phyloP scores from a whole-genome alignment of 2,888 invertebrate species.

The Habrosyne pyritoides region DNA sequence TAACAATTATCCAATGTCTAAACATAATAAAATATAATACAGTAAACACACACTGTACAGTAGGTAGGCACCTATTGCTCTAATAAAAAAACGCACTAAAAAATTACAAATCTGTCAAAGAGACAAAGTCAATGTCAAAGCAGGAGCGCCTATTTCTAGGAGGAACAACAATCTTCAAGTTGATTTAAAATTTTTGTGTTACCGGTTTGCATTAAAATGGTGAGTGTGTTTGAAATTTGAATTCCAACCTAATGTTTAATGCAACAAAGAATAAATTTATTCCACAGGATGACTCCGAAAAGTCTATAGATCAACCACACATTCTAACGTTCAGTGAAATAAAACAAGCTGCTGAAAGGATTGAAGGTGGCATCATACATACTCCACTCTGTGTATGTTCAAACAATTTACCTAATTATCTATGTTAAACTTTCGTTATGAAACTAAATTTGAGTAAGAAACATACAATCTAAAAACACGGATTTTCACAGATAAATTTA shows the following conservation, averaged over 20 bases:
- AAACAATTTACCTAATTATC: not conserved
- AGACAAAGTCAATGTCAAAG: not conserved
- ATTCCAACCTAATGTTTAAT: not conserved
- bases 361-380: constrained; percentile 72
- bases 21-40: no score
- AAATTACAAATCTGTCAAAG: not conserved
- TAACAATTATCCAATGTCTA: no score
- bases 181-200: not conserved
- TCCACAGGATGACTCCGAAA: constrained; percentile 26
- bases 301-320: constrained; percentile 33
- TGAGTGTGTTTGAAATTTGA: not conserved
- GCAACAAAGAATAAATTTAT: not conserved
- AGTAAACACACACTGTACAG: no score
- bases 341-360: constrained; percentile 67
- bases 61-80: not conserved
- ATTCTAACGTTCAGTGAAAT: constrained; percentile 66
- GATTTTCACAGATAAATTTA: no score
- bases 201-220: not conserved
- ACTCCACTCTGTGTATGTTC: constrained; percentile 74
- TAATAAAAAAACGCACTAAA: no score
- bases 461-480: no score
- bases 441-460: no score
- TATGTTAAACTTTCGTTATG: not conserved
- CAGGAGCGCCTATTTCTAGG: not conserved
- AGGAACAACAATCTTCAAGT: not conserved